These are phyloP conservation scores for Apogon hyalosoma DNA, from an alignment of 2,797 vertebrate genomes.

Conservation along the genomic window DNA sequence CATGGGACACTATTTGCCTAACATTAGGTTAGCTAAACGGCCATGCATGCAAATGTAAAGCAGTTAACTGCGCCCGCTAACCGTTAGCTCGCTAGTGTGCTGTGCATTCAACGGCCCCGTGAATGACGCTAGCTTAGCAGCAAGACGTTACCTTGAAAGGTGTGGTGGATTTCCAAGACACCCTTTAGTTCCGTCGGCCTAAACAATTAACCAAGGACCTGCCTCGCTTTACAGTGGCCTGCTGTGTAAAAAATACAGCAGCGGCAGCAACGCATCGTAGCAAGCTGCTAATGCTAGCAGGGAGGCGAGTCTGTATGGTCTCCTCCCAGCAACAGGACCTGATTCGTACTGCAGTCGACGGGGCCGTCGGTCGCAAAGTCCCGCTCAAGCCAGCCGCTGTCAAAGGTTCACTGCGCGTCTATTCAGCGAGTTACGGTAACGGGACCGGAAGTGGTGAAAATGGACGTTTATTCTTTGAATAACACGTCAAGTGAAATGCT, in stretches of 20 bases:
- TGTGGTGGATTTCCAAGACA: constrained; percentile 60
- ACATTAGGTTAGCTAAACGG: constrained; percentile 20
- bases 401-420: too few relatives aligned
- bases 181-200: constrained; percentile 36
- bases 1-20: constrained; percentile 1
- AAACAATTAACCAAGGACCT: constrained; percentile 58
- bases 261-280: constrained; percentile 74
- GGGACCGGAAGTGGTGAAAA: too few relatives aligned
- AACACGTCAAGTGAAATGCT: too few relatives aligned
- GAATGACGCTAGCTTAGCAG: constrained; percentile 64
- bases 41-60: constrained; percentile 34
- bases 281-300: constrained; percentile 72
- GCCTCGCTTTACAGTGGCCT: constrained; percentile 46
- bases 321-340: constrained; percentile 81
- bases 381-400: too few relatives aligned
- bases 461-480: too few relatives aligned
- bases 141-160: constrained; percentile 77
- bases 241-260: constrained; percentile 55
- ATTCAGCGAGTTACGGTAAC: too few relatives aligned
- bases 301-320: constrained; percentile 63
- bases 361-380: too few relatives aligned
- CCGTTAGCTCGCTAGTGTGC: constrained; percentile 55
- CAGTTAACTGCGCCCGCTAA: constrained; percentile 52
- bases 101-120: constrained; percentile 44
- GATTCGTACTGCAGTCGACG: constrained; percentile 30